phyloP scores from a whole-genome alignment of 2,113 vertebrate species.

The Anguilla rostrata region DNA sequence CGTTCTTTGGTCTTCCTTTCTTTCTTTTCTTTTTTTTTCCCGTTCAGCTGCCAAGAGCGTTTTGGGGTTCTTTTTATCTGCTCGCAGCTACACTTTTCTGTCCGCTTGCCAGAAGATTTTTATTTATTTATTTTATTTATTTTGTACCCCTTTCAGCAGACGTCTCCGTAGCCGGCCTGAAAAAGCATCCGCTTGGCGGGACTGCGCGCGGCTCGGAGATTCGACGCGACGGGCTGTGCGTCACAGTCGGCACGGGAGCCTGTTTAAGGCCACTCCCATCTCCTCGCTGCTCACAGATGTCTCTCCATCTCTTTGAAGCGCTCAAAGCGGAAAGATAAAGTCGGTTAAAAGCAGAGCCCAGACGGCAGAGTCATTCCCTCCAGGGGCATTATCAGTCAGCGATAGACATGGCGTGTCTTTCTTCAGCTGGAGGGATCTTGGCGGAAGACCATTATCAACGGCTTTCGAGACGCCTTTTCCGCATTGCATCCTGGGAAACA shows the following conservation, averaged over 20 bases:
- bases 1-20: background rate
- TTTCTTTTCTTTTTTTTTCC: too few species aligned
- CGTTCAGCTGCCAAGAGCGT: conserved; percentile 3
- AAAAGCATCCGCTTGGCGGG: background rate
- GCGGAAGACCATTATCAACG: background rate
- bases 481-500: background rate
- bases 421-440: background rate
- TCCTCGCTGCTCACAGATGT: background rate
- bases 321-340: background rate
- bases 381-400: background rate
- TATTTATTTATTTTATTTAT: too few species aligned
- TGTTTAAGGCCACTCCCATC: background rate
- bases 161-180: background rate
- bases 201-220: background rate
- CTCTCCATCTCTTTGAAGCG: background rate
- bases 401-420: background rate
- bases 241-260: background rate
- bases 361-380: background rate
- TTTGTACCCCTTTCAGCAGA: background rate
- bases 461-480: background rate
- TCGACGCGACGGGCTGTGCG: background rate
- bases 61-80: conserved; percentile 14
- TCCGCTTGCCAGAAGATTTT: background rate
- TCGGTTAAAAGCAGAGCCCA: background rate
- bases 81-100: background rate